phyloP scores from a whole-genome alignment of 2,888 invertebrate genomes.

The Nineta flava region DNA sequence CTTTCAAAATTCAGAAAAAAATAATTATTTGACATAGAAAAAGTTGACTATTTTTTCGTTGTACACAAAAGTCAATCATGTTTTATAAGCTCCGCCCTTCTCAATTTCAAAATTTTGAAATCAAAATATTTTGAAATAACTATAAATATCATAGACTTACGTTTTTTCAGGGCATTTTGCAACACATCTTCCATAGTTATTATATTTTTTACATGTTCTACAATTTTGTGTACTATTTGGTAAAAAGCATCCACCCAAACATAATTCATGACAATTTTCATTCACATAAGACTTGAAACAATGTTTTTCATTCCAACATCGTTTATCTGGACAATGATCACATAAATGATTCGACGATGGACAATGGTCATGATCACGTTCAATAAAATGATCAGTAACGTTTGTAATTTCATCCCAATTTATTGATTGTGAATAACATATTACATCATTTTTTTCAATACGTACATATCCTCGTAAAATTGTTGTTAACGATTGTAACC shows the following conservation, averaged over 20 bases:
- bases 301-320: not conserved
- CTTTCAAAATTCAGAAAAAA: too few species aligned
- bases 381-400: not conserved
- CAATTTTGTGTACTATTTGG: not conserved
- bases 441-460: not conserved
- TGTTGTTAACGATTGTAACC: not conserved
- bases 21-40: too few species aligned
- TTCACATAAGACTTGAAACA: not conserved
- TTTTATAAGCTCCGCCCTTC: too few species aligned
- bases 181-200: not conserved
- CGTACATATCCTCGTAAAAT: slow-evolving; percentile 1
- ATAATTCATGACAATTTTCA: not conserved
- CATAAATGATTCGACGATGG: not conserved
- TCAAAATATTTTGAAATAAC: too few species aligned
- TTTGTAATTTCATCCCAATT: not conserved
- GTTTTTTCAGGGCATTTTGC: not conserved
- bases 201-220: not conserved
- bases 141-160: too few species aligned
- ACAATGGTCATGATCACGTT: not conserved
- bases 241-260: not conserved
- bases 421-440: not conserved
- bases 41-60: too few species aligned
- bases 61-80: too few species aligned
- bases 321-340: not conserved
- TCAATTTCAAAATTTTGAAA: too few species aligned